phyloP scores from a whole-genome alignment of 1,140 invertebrate genomes.

The Brachionus calyciflorus region DNA sequence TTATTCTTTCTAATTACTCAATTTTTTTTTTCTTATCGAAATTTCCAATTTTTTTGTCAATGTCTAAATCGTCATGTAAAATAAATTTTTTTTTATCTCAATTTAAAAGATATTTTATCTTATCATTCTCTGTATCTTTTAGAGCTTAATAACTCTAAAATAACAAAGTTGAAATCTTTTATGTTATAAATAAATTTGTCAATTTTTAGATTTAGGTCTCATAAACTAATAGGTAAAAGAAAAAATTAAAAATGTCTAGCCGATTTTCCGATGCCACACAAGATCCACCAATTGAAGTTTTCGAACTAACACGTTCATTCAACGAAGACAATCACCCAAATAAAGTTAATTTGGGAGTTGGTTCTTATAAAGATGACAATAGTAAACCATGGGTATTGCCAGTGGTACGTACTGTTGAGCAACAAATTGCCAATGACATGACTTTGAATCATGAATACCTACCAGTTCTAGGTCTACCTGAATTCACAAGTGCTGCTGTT shows the following conservation, averaged over 20 bases:
- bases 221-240: not conserved
- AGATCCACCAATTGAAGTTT: conserved; percentile 87
- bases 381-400: conserved; percentile 95
- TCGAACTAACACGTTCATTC: conserved; percentile 76
- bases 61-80: not conserved
- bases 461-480: conserved; percentile 82
- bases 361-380: conserved; percentile 88
- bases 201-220: not conserved
- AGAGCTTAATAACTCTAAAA: too few species aligned
- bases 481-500: conserved; percentile 75
- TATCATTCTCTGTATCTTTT: too few species aligned
- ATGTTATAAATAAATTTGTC: not conserved
- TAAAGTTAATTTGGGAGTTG: conserved; percentile 91
- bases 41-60: not conserved
- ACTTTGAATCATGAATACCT: conserved; percentile 92
- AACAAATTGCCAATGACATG: conserved; percentile 73
- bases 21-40: too few species aligned
- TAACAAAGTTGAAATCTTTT: not conserved
- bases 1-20: too few species aligned
- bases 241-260: conserved; percentile 44
- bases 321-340: conserved; percentile 73
- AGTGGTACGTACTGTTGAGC: conserved; percentile 86
- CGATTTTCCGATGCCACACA: conserved; percentile 71
- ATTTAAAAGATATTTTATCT: too few species aligned
- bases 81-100: too few species aligned